Evolutionary conservation across 2,113 vertebrate genomes (phyloP).

Genomic region (Percina caprodes): DNA sequence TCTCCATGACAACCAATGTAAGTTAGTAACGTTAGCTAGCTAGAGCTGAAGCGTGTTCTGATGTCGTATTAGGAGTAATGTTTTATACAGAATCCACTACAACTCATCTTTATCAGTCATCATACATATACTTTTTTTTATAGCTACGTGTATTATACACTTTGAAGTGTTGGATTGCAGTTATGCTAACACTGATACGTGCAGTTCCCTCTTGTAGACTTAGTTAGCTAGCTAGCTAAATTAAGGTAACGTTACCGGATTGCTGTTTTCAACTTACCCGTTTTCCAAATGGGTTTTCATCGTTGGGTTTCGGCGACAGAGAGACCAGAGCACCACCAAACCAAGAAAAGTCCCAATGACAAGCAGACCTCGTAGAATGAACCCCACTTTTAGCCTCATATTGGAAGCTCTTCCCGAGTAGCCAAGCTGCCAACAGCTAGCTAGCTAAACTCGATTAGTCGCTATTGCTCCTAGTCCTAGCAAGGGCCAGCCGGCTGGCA

Average conservation of each 20-base stretch:
- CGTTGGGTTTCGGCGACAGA: conserved; percentile 83
- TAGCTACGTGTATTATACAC: background rate
- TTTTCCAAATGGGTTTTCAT: conserved; percentile 81
- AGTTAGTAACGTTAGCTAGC: background rate
- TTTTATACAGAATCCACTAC: background rate
- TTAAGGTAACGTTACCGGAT: background rate
- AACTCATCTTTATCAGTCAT: too few species aligned
- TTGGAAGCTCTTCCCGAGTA: conserved; percentile 43
- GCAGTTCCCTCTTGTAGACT: background rate
- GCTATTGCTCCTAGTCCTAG: background rate
- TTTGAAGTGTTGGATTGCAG: background rate
- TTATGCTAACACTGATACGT: background rate
- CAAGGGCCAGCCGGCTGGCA: conserved; percentile 11
- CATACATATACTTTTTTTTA: background rate
- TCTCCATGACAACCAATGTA: conserved; percentile 79
- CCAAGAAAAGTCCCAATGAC: conserved; percentile 89
- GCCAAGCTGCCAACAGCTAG: background rate
- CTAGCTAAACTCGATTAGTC: conserved; percentile 34
- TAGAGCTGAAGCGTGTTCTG: background rate
- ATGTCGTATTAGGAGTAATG: background rate
- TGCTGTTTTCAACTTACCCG: conserved; percentile 78
- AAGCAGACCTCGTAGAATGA: conserved; percentile 89
- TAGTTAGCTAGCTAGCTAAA: too few species aligned
- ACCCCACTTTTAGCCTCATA: conserved; percentile 93
- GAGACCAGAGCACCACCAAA: conserved; percentile 92